A percentile compares a stretch with the other conserved stretches of the same genome.
Conservation (phyloP, 2,113 vertebrate species). For the Microcebus lehilahytsara region DNA sequence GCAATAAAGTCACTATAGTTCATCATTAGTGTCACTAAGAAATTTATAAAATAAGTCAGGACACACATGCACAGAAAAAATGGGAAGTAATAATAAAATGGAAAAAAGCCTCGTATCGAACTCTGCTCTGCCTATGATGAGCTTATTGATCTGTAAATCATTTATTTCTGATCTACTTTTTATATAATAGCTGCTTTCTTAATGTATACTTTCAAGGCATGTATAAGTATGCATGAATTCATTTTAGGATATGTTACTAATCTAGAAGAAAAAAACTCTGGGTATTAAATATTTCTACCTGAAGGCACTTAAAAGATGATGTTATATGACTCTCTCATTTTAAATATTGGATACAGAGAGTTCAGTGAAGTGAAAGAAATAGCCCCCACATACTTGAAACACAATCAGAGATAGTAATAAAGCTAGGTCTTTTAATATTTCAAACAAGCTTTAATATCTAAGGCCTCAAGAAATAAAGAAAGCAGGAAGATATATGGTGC, state of each 20-base stretch:
- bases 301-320: not conserved
- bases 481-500: not conserved
- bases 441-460: not conserved
- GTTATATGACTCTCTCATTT: not conserved
- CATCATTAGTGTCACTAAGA: not conserved
- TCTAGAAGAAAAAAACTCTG: not conserved
- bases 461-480: not conserved
- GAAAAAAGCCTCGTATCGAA: not conserved
- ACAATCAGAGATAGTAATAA: not conserved
- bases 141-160: not conserved
- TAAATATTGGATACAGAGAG: not conserved
- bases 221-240: not conserved
- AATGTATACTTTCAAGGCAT: not conserved
- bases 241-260: not conserved
- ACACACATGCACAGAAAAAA: not conserved
- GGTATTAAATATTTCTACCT: not conserved
- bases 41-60: not conserved
- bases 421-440: not conserved
- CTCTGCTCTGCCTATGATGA: not conserved
- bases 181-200: not conserved
- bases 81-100: not conserved
- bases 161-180: not conserved
- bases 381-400: not conserved
- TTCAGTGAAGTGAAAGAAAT: not conserved
- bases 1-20: not conserved